Percentiles rank a stretch among this genome's conserved stretches.
Conservation (phyloP, 2,888 invertebrate species). For the Acanthosepion lycidas region DNA sequence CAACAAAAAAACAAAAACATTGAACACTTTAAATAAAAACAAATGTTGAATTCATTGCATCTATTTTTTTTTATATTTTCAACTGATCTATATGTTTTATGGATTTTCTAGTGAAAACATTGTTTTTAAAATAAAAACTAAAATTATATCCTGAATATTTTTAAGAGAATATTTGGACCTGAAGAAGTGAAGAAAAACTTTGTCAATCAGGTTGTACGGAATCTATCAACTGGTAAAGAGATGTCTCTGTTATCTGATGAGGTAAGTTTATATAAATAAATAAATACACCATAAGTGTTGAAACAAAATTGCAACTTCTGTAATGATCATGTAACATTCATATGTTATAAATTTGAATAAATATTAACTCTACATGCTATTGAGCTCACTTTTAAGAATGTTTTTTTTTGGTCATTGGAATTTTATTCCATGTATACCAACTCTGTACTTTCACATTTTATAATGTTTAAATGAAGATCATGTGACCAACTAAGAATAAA, state of each 20-base stretch:
- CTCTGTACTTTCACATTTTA: no score
- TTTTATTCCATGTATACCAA: no score
- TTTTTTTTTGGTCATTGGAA: no score
- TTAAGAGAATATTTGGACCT: constrained; percentile 35
- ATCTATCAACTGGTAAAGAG: background rate
- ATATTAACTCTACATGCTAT: no score
- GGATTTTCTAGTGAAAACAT: background rate
- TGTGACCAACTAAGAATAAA: no score
- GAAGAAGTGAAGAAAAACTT: constrained; percentile 25
- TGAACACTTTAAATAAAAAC: background rate
- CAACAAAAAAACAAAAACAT: no score
- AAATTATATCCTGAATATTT: background rate
- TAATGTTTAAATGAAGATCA: no score
- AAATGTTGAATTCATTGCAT: background rate
- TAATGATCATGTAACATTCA: no score
- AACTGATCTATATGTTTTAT: background rate
- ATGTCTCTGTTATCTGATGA: constrained; percentile 37
- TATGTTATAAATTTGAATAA: no score
- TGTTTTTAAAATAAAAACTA: background rate
- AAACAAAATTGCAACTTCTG: no score
- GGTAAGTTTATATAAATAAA: background rate
- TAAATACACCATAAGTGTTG: no score
- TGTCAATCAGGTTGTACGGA: constrained; percentile 35
- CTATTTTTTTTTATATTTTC: background rate
- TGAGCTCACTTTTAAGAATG: no score